Evolutionary conservation across 37 sponge, comb jelly and placozoan genomes (phyloP), one percentile per base, ranked within the genome.

Genomic region (Amphimedon queenslandica): DNA sequence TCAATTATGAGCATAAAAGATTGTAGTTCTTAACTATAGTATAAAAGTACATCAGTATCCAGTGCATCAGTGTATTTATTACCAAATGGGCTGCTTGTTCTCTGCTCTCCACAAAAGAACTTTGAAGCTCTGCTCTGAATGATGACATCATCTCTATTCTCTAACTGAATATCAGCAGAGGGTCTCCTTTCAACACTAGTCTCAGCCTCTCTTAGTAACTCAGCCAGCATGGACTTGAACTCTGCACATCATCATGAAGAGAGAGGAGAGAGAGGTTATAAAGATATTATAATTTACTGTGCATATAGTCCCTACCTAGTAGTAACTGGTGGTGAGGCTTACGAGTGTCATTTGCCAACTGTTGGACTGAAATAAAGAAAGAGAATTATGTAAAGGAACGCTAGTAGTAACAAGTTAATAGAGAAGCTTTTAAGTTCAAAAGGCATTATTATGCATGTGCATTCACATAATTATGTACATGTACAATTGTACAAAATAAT

Each of bases 41-140:
- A n/a, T n/a, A n/a, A n/a, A n/a, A 53, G 20, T 6, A 37, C 37
- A 70, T 28, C 29, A 32, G 68, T n/a, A 30, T 16, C 33, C 6
- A 67, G 34, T 35, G 37, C 11, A 11, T 24, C 27, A n/a, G 25
- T 37, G 42, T 38, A 32, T 42, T 55, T 29, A 85, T 74, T 27
- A 88, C 90, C 76, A 77, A 96, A 96, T 21, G 96, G 96, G 24
- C 90, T 89, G 27, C 58, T 64, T 32, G 79, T 79, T 37, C 96
- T 69, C 35, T 84, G 87, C 47, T 96, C 84, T 1, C 96, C 96
- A 79, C 88, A 88, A 69, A 96, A 96, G 90, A 79, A 96, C 2
- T 75, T 63, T 4, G 92, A 85, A 5, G 58, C 64, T 36, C 84
- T 58, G n/a, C 81, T 67, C 13, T 64, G 64, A 32, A 96, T 77